Percentiles rank a stretch among this genome's conserved stretches.
Evolutionary conservation across 1,140 invertebrate genomes (phyloP).

Genomic region (Diprion similis): DNA sequence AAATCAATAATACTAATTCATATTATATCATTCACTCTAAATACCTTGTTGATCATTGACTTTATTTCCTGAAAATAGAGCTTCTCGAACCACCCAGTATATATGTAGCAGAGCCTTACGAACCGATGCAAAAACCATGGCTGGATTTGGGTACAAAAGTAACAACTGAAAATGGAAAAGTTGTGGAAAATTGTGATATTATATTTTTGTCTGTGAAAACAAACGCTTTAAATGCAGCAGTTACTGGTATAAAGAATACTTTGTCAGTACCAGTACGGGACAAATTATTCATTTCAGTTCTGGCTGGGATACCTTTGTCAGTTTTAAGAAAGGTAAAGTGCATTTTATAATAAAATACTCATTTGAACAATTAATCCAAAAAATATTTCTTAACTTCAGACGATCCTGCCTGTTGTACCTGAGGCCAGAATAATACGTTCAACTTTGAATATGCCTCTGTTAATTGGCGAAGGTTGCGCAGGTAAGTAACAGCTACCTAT

Average conservation of each 20-base stretch:
- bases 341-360: background rate
- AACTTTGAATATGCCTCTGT: conserved; percentile 14
- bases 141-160: conserved; percentile 64
- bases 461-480: conserved; percentile 10
- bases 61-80: background rate
- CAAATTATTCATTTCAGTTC: conserved; percentile 76
- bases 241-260: conserved; percentile 60
- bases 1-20: background rate
- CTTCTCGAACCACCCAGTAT: background rate
- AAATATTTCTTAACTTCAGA: background rate
- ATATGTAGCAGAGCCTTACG: conserved; percentile 12
- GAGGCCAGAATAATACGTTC: conserved; percentile 14
- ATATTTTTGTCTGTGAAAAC: conserved; percentile 86
- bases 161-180: conserved; percentile 66
- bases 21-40: background rate
- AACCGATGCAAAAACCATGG: conserved; percentile 53
- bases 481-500: background rate
- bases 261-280: conserved; percentile 46
- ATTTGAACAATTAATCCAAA: background rate
- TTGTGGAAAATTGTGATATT: conserved; percentile 70
- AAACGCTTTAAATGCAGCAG: conserved; percentile 69
- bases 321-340: conserved; percentile 71
- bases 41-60: background rate
- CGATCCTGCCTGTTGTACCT: conserved; percentile 12
- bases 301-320: conserved; percentile 75